phyloP scores from a whole-genome alignment of 1,140 invertebrate species.

The Helicoverpa zea region DNA sequence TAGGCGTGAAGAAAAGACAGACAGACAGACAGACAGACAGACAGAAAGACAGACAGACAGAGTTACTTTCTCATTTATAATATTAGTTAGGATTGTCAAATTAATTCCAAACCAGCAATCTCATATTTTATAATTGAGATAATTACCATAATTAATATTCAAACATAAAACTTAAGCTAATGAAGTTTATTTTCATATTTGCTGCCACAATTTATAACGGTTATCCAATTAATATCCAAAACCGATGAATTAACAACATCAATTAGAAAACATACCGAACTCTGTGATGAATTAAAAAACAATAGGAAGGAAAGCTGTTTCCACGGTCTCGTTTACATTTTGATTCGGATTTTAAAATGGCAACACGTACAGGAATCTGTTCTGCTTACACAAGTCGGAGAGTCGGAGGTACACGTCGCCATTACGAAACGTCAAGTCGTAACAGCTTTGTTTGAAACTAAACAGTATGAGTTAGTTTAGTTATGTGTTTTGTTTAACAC shows the following conservation, averaged over 20 bases:
- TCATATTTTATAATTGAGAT: too few species aligned
- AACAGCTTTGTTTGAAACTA: conserved; percentile 4
- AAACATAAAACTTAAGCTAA: too few species aligned
- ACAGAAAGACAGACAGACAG: too few species aligned
- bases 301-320: conserved; percentile 32
- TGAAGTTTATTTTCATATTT: too few species aligned
- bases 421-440: conserved; percentile 23
- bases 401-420: conserved; percentile 5
- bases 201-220: neutral
- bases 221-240: neutral
- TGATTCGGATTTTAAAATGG: conserved; percentile 25
- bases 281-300: conserved; percentile 20
- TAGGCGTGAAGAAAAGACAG: too few species aligned
- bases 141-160: too few species aligned
- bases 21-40: too few species aligned
- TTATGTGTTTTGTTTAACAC: neutral
- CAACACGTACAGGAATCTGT: conserved; percentile 30
- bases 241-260: neutral
- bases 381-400: conserved; percentile 23
- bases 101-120: too few species aligned
- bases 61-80: too few species aligned
- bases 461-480: conserved; percentile 12
- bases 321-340: conserved; percentile 30
- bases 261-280: conserved; percentile 31
- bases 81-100: too few species aligned